A percentile compares a stretch with the other conserved stretches of the same genome.
Evolutionary conservation across 2,113 vertebrate species (phyloP).

Genomic region (Apodemus speciosus): DNA sequence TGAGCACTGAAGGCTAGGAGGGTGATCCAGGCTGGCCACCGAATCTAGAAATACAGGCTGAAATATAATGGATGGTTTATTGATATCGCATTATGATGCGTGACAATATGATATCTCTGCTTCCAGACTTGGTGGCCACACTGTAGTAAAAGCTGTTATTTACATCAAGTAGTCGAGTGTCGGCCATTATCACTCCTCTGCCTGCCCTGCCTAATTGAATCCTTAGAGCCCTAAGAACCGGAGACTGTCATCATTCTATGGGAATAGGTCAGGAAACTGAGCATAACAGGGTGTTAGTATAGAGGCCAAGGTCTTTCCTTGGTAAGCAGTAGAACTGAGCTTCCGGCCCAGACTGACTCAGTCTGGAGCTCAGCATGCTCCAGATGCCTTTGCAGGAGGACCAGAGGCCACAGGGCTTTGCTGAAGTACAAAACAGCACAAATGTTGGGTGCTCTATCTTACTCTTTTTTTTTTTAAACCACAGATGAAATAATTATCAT

Average conservation of each 20-base stretch:
- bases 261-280: neutral
- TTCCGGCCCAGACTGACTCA: neutral
- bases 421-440: neutral
- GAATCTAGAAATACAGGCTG: slow-evolving; percentile 29
- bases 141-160: slow-evolving; percentile 47
- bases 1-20: neutral
- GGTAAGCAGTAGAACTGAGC: neutral
- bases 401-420: neutral
- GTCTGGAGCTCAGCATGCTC: neutral
- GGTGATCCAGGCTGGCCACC: neutral
- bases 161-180: neutral
- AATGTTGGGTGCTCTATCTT: neutral
- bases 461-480: neutral
- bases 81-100: neutral
- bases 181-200: neutral
- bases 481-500: neutral
- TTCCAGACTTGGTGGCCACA: slow-evolving; percentile 52
- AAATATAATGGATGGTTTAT: slow-evolving; percentile 33
- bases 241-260: neutral
- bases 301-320: neutral
- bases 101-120: neutral
- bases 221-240: neutral
- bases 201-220: slow-evolving; percentile 6
- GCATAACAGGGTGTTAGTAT: neutral
- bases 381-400: neutral